Conservation (phyloP, 2,797 vertebrate species). For the Anisognathus igniventris region DNA sequence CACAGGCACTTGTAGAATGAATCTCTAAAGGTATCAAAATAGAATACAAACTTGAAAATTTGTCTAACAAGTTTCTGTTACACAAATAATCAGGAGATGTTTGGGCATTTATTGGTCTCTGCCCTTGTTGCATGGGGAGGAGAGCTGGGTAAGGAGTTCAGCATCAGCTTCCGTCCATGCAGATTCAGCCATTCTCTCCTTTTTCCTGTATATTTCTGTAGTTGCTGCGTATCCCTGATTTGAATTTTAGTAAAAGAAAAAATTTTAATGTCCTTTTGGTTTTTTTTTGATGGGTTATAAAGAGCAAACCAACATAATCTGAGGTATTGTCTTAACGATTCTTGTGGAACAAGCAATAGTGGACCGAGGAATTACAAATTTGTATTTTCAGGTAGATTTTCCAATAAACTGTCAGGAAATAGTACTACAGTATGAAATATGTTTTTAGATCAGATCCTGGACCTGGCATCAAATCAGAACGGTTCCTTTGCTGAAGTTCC, state of each 20-base stretch:
- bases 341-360: background rate
- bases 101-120: background rate
- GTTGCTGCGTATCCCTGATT: background rate
- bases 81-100: background rate
- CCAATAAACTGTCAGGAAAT: slow-evolving; percentile 1
- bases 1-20: background rate
- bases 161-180: background rate
- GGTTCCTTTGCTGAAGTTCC: background rate
- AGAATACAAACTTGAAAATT: background rate
- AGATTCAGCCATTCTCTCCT: background rate
- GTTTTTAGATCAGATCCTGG: background rate
- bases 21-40: background rate
- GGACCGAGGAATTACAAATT: background rate
- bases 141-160: background rate
- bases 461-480: background rate
- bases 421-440: background rate
- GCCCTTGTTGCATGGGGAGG: background rate
- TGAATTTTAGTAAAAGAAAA: background rate
- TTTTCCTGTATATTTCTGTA: background rate
- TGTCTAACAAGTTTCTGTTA: background rate
- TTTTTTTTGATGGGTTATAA: background rate
- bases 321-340: background rate
- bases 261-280: background rate
- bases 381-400: background rate
- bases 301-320: background rate